Conservation (phyloP, 2,113 vertebrate species). For the Beaufortia kweichowensis region DNA sequence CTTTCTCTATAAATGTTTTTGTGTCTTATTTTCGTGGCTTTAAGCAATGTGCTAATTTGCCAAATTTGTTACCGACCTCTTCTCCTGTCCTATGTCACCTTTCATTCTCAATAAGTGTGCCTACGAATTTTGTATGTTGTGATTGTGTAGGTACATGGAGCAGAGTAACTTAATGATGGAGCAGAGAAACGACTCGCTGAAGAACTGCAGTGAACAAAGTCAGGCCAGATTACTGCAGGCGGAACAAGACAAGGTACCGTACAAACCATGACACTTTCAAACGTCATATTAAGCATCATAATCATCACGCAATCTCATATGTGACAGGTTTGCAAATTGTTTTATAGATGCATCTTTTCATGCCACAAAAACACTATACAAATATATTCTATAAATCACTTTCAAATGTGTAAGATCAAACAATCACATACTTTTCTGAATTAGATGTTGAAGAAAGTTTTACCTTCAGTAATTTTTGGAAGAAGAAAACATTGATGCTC, state of each 20-base stretch:
- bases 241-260: conserved; percentile 91
- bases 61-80: no score
- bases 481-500: background rate
- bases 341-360: no score
- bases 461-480: background rate
- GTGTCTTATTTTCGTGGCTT: no score
- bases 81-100: no score
- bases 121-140: background rate
- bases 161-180: conserved; percentile 92
- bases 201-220: conserved; percentile 83
- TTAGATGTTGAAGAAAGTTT: background rate
- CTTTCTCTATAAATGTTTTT: no score
- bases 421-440: background rate
- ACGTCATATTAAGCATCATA: no score
- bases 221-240: conserved; percentile 90
- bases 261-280: background rate
- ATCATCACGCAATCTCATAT: background rate
- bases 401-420: no score
- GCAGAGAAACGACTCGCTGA: conserved; percentile 89
- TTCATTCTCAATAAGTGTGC: no score
- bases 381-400: no score
- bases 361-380: no score
- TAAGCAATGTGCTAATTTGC: no score
- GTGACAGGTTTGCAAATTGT: no score
- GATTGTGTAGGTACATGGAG: conserved; percentile 81